These are phyloP conservation scores for Vireo altiloquus DNA, from an alignment of 2,113 vertebrate species.

Conservation along the genomic window DNA sequence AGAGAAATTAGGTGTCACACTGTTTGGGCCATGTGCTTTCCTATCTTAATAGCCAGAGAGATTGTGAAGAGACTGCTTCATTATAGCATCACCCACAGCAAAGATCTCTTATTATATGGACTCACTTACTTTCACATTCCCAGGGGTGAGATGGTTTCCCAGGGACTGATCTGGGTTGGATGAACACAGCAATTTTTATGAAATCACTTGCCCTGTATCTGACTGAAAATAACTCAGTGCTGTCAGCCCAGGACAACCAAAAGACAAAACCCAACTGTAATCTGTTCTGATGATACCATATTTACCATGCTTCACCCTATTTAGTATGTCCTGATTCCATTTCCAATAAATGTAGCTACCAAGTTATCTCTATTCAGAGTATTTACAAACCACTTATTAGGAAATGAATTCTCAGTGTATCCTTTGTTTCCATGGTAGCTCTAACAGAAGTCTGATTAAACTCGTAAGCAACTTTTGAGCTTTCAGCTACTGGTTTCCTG, in stretches of 20 bases:
- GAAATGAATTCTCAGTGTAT: conserved; percentile 39
- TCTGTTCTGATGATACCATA: conserved; percentile 9
- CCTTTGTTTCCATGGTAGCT: conserved; percentile 50
- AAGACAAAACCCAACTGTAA: conserved; percentile 10
- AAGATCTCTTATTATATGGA: background rate
- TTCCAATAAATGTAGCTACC: conserved; percentile 40
- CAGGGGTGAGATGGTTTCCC: conserved; percentile 1
- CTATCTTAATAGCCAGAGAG: background rate
- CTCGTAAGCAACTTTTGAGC: conserved; percentile 8
- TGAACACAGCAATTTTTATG: background rate
- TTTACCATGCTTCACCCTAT: conserved; percentile 13
- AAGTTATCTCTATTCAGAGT: conserved; percentile 45
- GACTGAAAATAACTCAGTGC: background rate
- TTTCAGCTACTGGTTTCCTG: conserved; percentile 23
- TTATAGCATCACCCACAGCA: background rate
- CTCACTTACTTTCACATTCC: background rate
- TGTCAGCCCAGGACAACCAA: conserved; percentile 7
- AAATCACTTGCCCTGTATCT: background rate
- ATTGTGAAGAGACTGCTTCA: background rate
- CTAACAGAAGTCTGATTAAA: conserved; percentile 29
- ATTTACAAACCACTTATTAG: conserved; percentile 31
- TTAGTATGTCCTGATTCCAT: conserved; percentile 25
- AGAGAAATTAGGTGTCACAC: conserved; percentile 11
- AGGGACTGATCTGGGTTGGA: background rate
- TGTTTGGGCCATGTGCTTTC: background rate